Conservation (phyloP, 2,888 invertebrate species). For the Leptopilina drosophilae region DNA sequence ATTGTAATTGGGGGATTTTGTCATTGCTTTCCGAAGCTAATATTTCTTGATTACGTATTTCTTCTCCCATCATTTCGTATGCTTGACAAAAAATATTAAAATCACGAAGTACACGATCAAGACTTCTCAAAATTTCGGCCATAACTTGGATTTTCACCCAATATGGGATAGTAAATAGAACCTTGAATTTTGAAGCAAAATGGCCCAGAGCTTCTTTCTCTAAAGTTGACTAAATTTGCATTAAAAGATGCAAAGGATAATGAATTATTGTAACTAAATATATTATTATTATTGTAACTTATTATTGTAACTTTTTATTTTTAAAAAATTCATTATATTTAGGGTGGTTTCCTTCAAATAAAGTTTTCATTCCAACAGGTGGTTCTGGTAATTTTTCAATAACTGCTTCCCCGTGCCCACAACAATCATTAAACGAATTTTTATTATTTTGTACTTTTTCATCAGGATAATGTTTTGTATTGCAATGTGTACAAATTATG, state of each 20-base stretch:
- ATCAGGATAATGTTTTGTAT: conserved; percentile 33
- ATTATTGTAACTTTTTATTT: conserved; percentile 47
- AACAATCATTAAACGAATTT: neutral
- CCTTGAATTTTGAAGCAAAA: too few species aligned
- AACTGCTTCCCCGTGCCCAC: conserved; percentile 22
- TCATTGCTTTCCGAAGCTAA: conserved; percentile 10
- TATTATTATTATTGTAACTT: too few species aligned
- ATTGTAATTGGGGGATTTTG: conserved; percentile 31
- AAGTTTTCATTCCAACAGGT: neutral
- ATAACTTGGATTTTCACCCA: conserved; percentile 42
- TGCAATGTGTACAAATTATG: conserved; percentile 28
- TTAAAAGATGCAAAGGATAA: conserved; percentile 30
- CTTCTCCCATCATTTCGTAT: conserved; percentile 55
- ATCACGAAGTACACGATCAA: conserved; percentile 51
- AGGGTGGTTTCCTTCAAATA: conserved; percentile 28
- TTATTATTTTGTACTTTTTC: neutral
- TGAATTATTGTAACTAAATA: conserved; percentile 47
- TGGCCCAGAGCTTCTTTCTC: neutral
- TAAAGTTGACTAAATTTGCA: conserved; percentile 47
- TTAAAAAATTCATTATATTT: conserved; percentile 46
- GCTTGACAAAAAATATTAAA: conserved; percentile 52
- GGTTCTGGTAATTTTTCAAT: conserved; percentile 23
- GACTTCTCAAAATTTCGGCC: conserved; percentile 44
- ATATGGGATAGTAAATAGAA: neutral
- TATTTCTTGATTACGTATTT: conserved; percentile 45